These are phyloP conservation scores for Xyliphius kryptos DNA, from an alignment of 2,113 vertebrate genomes.

Conservation along the genomic window DNA sequence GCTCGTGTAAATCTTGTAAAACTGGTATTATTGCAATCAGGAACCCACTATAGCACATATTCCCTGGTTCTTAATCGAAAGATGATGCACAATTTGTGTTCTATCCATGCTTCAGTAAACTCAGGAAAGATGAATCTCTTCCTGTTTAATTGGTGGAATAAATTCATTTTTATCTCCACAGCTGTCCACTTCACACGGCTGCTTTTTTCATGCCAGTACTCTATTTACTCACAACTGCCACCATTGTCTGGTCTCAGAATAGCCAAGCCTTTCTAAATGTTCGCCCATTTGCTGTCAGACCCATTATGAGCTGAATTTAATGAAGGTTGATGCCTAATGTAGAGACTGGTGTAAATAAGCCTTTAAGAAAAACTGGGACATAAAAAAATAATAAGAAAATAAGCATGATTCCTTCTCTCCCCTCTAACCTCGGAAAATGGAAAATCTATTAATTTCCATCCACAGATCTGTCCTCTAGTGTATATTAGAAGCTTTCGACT, in stretches of 20 bases:
- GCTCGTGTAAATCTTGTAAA: not conserved
- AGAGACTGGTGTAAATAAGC: conserved; percentile 34
- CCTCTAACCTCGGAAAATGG: conserved; percentile 10
- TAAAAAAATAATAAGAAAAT: not conserved
- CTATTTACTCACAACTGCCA: conserved; percentile 26
- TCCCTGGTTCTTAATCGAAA: conserved; percentile 2
- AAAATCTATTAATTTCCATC: conserved; percentile 26
- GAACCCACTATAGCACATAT: not conserved
- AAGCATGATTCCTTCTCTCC: not conserved
- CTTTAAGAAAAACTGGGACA: conserved; percentile 16
- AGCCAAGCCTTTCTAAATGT: conserved; percentile 8
- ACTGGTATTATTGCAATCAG: not conserved
- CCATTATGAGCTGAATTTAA: conserved; percentile 16
- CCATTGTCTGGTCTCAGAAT: conserved; percentile 12
- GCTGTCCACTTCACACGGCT: conserved; percentile 27
- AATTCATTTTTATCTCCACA: conserved; percentile 13
- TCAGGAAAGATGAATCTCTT: not conserved
- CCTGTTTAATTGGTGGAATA: conserved; percentile 21
- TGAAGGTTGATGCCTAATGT: conserved; percentile 4
- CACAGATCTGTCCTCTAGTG: conserved; percentile 27
- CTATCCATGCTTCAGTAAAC: not conserved
- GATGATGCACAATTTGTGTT: not conserved
- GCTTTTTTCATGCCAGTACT: conserved; percentile 7
- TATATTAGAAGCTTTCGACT: conserved; percentile 42
- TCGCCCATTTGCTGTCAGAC: conserved; percentile 13